These are phyloP conservation scores for Chromoteleia sp. DNA, from an alignment of 2,888 invertebrate species.

Conservation along the genomic window DNA sequence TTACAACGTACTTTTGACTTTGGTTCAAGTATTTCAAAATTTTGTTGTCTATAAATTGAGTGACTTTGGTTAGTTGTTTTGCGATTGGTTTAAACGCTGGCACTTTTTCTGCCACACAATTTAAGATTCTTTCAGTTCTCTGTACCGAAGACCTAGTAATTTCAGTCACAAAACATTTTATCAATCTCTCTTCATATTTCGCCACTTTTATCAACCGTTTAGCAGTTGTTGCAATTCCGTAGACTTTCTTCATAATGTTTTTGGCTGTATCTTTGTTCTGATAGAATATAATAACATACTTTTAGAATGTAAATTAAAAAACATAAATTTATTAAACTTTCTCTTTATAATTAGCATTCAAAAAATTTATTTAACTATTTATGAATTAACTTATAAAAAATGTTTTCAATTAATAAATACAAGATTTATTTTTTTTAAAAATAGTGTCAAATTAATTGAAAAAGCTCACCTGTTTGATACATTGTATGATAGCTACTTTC, in stretches of 20 bases:
- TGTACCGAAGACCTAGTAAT: neutral
- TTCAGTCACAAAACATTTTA: constrained; percentile 4
- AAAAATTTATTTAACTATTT: neutral
- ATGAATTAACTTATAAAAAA: no score
- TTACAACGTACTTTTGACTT: neutral
- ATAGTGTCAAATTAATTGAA: neutral
- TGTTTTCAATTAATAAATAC: no score
- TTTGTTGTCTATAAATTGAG: constrained; percentile 8
- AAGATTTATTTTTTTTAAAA: neutral
- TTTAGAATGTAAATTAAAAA: no score
- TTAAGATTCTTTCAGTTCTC: constrained; percentile 13
- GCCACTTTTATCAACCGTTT: neutral
- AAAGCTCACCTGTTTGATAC: neutral
- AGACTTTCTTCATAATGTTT: neutral
- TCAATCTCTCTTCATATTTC: neutral
- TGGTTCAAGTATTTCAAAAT: neutral
- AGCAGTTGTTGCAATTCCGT: neutral
- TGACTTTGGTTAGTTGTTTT: neutral
- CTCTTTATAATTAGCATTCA: no score
- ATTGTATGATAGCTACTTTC: neutral
- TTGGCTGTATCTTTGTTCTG: neutral
- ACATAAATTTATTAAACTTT: no score
- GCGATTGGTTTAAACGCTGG: constrained; percentile 16
- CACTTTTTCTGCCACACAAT: constrained; percentile 13
- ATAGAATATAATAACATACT: no score